A percentile compares a stretch with the other conserved stretches of the same genome.
Evolutionary conservation across 2,888 invertebrate genomes (phyloP).

Genomic region (Beris chalybata): DNA sequence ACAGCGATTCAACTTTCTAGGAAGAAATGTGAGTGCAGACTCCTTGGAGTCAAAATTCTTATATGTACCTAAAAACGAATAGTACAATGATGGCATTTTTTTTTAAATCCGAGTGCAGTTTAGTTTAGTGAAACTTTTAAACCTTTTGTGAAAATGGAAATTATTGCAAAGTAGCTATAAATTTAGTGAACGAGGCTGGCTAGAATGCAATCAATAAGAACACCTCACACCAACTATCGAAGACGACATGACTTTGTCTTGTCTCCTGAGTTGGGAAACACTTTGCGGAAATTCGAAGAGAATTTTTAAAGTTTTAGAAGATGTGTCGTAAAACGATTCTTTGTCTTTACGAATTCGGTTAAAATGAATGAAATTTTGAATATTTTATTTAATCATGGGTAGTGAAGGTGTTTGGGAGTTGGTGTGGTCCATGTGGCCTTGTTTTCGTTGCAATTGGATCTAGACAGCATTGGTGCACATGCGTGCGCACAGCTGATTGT

Average conservation of each 20-base stretch:
- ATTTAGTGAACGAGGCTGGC: not conserved
- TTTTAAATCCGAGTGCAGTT: too few relatives aligned
- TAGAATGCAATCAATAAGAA: conserved; percentile 23
- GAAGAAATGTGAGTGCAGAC: conserved; percentile 55
- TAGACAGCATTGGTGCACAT: conserved; percentile 15
- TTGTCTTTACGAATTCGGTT: not conserved
- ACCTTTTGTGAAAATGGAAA: too few relatives aligned
- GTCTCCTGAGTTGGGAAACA: not conserved
- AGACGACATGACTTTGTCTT: conserved; percentile 5
- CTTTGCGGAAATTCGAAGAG: too few relatives aligned
- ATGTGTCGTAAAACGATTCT: too few relatives aligned
- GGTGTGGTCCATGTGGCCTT: conserved; percentile 23
- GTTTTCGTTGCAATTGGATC: conserved; percentile 20
- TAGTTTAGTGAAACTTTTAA: too few relatives aligned
- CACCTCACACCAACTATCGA: not conserved
- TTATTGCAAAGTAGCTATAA: too few relatives aligned
- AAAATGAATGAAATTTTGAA: not conserved
- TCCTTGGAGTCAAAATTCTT: conserved; percentile 15
- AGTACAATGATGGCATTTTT: too few relatives aligned
- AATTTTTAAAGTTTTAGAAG: too few relatives aligned
- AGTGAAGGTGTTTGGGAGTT: conserved; percentile 11
- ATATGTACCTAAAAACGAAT: too few relatives aligned
- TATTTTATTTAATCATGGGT: conserved; percentile 1
- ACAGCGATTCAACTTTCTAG: conserved; percentile 58
- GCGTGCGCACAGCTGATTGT: conserved; percentile 27